Evolutionary conservation across 1,140 invertebrate species (phyloP).

Genomic region (Phocides pigmalion): DNA sequence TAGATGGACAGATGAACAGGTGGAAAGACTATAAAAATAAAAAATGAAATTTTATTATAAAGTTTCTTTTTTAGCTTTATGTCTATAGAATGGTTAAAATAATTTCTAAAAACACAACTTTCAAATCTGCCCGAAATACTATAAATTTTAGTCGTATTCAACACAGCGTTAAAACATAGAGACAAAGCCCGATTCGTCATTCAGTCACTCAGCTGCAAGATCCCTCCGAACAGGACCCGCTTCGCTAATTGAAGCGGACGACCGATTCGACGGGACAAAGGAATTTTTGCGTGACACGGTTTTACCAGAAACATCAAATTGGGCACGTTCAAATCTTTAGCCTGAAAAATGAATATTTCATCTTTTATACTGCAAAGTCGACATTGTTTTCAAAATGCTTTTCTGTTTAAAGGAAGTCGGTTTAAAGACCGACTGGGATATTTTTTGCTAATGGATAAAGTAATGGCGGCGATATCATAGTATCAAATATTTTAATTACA

Average conservation of each 20-base stretch:
- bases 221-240: constrained; percentile 9
- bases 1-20: too few species aligned
- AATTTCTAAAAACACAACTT: too few species aligned
- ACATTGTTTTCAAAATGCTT: not conserved
- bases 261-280: constrained; percentile 4
- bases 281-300: constrained; percentile 16
- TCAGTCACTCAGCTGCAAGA: not conserved
- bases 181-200: constrained; percentile 4
- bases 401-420: not conserved
- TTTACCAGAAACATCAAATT: constrained; percentile 11
- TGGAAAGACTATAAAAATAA: too few species aligned
- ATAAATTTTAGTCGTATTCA: not conserved
- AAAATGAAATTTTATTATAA: too few species aligned
- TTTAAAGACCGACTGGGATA: not conserved
- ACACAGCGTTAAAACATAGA: not conserved
- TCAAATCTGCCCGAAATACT: too few species aligned
- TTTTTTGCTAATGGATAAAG: not conserved
- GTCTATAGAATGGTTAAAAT: too few species aligned
- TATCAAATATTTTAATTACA: too few species aligned
- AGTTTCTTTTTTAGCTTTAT: too few species aligned
- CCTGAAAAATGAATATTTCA: not conserved
- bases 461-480: too few species aligned
- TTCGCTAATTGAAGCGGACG: constrained; percentile 7
- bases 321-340: constrained; percentile 16
- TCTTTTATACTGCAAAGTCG: not conserved